These are phyloP conservation scores for Hoplostethus mediterraneus DNA, from an alignment of 2,797 vertebrate genomes.

Conservation along the genomic window DNA sequence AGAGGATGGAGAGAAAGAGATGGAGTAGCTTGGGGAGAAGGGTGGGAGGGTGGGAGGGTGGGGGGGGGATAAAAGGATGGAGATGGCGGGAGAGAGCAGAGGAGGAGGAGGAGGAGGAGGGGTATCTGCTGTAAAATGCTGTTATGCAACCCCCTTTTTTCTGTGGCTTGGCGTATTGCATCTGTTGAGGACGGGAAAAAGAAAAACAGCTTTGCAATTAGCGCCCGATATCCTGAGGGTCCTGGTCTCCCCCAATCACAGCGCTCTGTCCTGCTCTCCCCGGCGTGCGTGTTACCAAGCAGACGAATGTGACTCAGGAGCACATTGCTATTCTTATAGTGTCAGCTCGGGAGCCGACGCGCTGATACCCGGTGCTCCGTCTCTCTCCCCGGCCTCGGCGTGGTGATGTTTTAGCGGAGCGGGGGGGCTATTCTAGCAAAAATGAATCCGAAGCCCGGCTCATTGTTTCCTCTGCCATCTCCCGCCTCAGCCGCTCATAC, in stretches of 20 bases:
- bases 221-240: conserved; percentile 75
- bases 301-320: conserved; percentile 82
- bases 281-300: conserved; percentile 80
- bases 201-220: conserved; percentile 81
- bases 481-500: conserved; percentile 36
- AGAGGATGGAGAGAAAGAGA: conserved; percentile 59
- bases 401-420: conserved; percentile 67
- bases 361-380: conserved; percentile 59
- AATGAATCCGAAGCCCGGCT: conserved; percentile 64
- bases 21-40: conserved; percentile 63
- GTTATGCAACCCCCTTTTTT: conserved; percentile 80
- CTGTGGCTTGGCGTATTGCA: conserved; percentile 72
- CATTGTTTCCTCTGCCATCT: conserved; percentile 41
- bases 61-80: conserved; percentile 58
- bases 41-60: conserved; percentile 21
- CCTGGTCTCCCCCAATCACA: conserved; percentile 80
- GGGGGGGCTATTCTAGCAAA: conserved; percentile 54
- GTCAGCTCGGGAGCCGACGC: conserved; percentile 58
- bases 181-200: conserved; percentile 76
- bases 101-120: conserved; percentile 64
- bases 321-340: conserved; percentile 59
- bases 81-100: conserved; percentile 59
- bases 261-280: conserved; percentile 66
- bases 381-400: conserved; percentile 40
- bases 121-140: conserved; percentile 74